Evolutionary conservation across 2,797 vertebrate genomes (phyloP).

Genomic region (Ptychobarbus kaznakovi): DNA sequence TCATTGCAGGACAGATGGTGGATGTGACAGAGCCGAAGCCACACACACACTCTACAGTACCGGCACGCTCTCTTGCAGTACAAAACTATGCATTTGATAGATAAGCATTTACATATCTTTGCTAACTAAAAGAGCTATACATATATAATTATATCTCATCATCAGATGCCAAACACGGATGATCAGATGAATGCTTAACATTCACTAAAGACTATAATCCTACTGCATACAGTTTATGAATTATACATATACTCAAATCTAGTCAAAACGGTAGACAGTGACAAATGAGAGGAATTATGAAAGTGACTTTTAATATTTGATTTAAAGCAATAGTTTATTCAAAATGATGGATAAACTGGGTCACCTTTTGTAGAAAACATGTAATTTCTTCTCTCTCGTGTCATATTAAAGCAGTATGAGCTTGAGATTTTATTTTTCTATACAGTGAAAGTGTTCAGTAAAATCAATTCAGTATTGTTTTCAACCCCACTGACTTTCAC

Average conservation of each 20-base stretch:
- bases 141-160: background rate
- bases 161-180: background rate
- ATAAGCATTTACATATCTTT: background rate
- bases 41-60: background rate
- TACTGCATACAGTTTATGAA: conserved; percentile 4
- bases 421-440: background rate
- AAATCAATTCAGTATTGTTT: background rate
- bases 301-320: conserved; percentile 19
- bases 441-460: background rate
- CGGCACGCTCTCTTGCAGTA: background rate
- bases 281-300: conserved; percentile 26
- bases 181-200: conserved; percentile 10
- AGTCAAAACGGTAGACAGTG: background rate
- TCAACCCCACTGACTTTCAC: background rate
- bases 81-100: background rate
- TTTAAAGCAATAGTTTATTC: background rate
- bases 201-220: background rate
- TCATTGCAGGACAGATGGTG: background rate
- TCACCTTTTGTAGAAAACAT: background rate
- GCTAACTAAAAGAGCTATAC: background rate
- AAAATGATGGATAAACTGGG: background rate
- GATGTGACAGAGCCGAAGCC: background rate
- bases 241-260: conserved; percentile 6
- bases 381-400: background rate
- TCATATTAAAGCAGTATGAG: background rate